phyloP scores from a whole-genome alignment of 2,888 invertebrate species.

The Coremacera marginata region DNA sequence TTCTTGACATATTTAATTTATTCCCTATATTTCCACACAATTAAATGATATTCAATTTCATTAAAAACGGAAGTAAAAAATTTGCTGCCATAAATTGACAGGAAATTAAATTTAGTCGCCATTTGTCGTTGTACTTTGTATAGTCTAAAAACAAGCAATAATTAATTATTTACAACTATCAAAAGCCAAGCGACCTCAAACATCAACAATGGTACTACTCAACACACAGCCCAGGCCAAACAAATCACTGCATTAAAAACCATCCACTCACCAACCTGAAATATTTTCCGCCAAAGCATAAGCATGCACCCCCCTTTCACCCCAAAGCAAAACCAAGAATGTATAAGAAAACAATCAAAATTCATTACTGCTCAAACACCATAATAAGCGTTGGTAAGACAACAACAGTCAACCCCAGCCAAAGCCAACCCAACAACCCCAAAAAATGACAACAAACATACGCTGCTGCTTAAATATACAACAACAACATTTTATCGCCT shows the following conservation, averaged over 20 bases:
- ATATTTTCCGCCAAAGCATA: neutral
- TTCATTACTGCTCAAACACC: slow-evolving; percentile 15
- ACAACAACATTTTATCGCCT: neutral
- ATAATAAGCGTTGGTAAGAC: slow-evolving; percentile 4
- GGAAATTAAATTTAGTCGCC: slow-evolving; percentile 1
- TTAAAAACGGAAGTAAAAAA: slow-evolving; percentile 4
- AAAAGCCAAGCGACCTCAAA: neutral
- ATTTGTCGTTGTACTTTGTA: neutral
- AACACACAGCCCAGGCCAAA: neutral
- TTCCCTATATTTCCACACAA: neutral
- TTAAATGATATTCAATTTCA: neutral
- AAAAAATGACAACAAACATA: slow-evolving; percentile 8
- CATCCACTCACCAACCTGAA: neutral
- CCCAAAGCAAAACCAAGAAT: neutral
- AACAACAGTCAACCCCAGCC: neutral
- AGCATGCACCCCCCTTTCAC: neutral
- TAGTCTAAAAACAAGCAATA: neutral
- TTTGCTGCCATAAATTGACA: slow-evolving; percentile 6
- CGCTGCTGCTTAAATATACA: neutral
- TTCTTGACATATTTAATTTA: neutral
- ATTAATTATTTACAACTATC: slow-evolving; percentile 9
- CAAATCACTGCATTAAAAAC: neutral
- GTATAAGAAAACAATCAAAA: slow-evolving; percentile 17
- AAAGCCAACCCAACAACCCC: neutral
- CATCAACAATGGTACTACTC: neutral